These are phyloP conservation scores for Delichon dasypus DNA, from an alignment of 2,797 vertebrate species.

Conservation along the genomic window DNA sequence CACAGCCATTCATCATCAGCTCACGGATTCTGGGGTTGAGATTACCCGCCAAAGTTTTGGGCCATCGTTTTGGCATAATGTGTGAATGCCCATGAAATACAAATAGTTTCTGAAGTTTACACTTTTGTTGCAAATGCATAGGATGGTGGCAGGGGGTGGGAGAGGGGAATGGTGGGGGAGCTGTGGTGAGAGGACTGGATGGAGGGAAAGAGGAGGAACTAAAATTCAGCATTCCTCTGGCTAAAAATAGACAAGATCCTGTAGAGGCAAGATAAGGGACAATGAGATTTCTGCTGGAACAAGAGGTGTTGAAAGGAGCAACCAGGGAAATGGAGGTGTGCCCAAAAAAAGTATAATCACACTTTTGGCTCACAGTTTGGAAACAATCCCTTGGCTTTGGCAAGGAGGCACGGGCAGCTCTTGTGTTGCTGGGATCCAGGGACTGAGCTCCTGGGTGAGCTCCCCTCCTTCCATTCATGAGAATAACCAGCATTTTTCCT, in stretches of 20 bases:
- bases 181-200: background rate
- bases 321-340: background rate
- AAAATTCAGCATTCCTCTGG: background rate
- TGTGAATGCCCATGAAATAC: slow-evolving; percentile 51
- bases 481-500: background rate
- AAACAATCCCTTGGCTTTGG: background rate
- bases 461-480: background rate
- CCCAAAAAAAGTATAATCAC: slow-evolving; percentile 17
- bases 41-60: slow-evolving; percentile 78
- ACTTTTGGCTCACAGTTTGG: slow-evolving; percentile 23
- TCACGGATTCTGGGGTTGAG: slow-evolving; percentile 73
- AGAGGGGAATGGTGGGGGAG: no score
- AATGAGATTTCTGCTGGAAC: background rate
- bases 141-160: background rate
- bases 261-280: slow-evolving; percentile 25
- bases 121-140: slow-evolving; percentile 13
- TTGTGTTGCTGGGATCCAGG: background rate
- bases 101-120: slow-evolving; percentile 61
- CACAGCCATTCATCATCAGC: slow-evolving; percentile 98
- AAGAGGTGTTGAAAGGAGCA: background rate
- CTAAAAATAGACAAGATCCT: slow-evolving; percentile 14
- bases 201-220: background rate
- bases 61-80: slow-evolving; percentile 56
- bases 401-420: background rate
- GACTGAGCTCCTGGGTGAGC: background rate